Base-by-base conservation (phyloP, 1,140 invertebrate genomes). In the Chironomus tepperi region DNA sequence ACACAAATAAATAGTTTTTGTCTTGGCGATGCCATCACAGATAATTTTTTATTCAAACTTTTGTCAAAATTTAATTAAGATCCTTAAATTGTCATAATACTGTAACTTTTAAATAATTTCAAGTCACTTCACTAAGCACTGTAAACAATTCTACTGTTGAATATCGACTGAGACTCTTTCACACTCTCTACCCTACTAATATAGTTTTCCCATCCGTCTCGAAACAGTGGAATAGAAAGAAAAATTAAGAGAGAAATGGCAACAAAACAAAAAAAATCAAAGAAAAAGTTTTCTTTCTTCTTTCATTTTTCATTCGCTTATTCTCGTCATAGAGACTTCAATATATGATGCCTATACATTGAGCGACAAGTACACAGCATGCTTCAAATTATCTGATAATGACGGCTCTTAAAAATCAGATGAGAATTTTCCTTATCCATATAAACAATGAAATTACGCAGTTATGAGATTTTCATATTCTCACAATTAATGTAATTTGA, bases 201-300 rank as follows among this genome's bases (percentile, higher is more conserved):
- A 70, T 70, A 70, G 65, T 70, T 70, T 70, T 70, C 65, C 65
- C n/a, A 5, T 70, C 65, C 18, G 65, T 70, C 65, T 15, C 65
- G 1, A 70, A 18, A 21, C 65, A 70, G 18, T 70, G 18, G 18
- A 70, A 70, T 57, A 57, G 47, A 57, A 57, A 57, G 47, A 57
- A 57, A 57, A 57, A 57, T 57, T 70, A 34, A 34, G 65, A 21
- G 65, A 70, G 65, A 70, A 70, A 70, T 70, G 65, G 65, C 65
- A 70, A 70, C 5, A 18, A 21, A 6, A 70, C 65, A 70, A 70
- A 18, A 18, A 21, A 6, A 70, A 57, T 57, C 18, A 18, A 70
- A 70, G 65, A 70, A 70, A 70, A 70, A 70, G 19, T 18, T 70
- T 18, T 19, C 18, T 19, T 21, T 70, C 18, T 19, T 18, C 19